Evolutionary conservation across 2,797 vertebrate species (phyloP).

Genomic region (Muscicapa comitata): DNA sequence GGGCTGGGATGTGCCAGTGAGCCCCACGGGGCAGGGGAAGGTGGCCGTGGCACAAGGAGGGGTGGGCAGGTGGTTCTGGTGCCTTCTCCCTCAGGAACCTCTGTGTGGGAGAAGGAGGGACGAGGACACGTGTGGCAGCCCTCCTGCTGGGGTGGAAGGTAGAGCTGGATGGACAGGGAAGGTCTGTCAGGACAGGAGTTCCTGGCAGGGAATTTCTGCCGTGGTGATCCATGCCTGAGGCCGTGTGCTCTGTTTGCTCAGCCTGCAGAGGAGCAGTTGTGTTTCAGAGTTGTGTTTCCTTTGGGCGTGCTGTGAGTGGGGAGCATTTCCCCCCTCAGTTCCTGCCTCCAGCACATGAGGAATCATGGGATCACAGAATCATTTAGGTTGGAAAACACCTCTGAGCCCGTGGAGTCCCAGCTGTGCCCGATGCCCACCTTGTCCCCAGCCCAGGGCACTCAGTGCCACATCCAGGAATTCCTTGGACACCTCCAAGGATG

Average conservation of each 20-base stretch:
- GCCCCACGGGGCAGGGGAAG: rapidly evolving
- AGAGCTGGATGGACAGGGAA: background rate
- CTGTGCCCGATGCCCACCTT: rapidly evolving
- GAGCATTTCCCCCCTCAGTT: background rate
- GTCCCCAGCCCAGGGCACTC: background rate
- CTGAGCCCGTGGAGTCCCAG: rapidly evolving
- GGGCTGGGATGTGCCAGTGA: background rate
- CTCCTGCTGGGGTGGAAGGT: background rate
- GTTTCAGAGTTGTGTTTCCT: background rate
- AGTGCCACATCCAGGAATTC: rapidly evolving
- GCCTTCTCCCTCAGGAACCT: background rate
- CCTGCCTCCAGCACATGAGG: background rate
- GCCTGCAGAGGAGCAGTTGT: background rate
- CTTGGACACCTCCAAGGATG: background rate
- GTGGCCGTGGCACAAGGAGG: background rate
- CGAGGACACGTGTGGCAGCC: background rate
- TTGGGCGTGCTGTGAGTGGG: background rate
- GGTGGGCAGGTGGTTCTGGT: rapidly evolving
- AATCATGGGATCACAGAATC: background rate
- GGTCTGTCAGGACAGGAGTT: background rate
- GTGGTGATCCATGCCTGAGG: background rate
- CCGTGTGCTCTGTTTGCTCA: background rate
- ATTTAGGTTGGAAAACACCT: background rate
- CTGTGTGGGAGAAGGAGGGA: background rate
- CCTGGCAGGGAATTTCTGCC: background rate